Conservation (phyloP, 2,797 vertebrate species). For the Phrynocephalus forsythii region DNA sequence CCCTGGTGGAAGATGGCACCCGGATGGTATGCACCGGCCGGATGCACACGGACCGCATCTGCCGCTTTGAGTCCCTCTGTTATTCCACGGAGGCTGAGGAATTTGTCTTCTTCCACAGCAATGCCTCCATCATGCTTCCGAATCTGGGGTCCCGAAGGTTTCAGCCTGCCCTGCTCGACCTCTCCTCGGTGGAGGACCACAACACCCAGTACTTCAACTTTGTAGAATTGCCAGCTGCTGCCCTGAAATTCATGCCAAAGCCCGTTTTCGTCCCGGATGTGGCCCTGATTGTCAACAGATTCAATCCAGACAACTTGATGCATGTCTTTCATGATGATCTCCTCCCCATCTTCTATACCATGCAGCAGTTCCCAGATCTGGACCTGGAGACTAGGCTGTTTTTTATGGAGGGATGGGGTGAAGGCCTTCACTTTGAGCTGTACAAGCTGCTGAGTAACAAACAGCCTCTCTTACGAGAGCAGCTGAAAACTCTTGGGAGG, state of each 20-base stretch:
- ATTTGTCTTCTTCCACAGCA: slow-evolving; percentile 97
- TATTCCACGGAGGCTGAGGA: slow-evolving; percentile 94
- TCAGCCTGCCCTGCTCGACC: slow-evolving; percentile 94
- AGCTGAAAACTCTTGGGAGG: slow-evolving; percentile 91
- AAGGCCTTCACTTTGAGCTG: slow-evolving; percentile 93
- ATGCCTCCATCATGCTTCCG: slow-evolving; percentile 93
- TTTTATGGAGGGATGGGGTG: slow-evolving; percentile 97
- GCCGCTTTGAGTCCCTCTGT: slow-evolving; percentile 96
- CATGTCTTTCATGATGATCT: slow-evolving; percentile 97
- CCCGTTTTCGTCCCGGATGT: slow-evolving; percentile 96
- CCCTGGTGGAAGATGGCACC: slow-evolving; percentile 90
- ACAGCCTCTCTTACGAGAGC: slow-evolving; percentile 91
- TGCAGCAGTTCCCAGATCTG: slow-evolving; percentile 92
- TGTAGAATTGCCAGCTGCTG: slow-evolving; percentile 91
- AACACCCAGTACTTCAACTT: slow-evolving; percentile 99
- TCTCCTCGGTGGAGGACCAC: slow-evolving; percentile 97
- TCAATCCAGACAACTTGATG: slow-evolving; percentile 98
- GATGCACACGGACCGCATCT: slow-evolving; percentile 96
- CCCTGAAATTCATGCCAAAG: slow-evolving; percentile 93
- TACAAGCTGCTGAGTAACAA: slow-evolving; percentile 94
- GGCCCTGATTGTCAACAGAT: slow-evolving; percentile 92
- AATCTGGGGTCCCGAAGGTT: slow-evolving; percentile 94
- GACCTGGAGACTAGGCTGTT: slow-evolving; percentile 89
- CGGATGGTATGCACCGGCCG: slow-evolving; percentile 96
- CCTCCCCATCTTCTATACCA: slow-evolving; percentile 95